Conservation (phyloP, 2,888 invertebrate species). For the Dugesia japonica region DNA sequence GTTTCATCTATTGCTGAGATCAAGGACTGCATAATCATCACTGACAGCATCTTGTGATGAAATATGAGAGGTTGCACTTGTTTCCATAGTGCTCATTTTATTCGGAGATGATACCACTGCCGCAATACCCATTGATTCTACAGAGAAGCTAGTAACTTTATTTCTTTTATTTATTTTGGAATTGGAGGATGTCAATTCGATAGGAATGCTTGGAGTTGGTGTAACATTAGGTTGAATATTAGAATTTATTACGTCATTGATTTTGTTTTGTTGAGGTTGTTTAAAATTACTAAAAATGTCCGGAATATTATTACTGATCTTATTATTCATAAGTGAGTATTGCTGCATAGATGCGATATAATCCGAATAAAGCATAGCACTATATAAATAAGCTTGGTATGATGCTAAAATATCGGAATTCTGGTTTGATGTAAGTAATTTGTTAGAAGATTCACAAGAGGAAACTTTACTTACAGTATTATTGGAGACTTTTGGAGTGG, state of each 20-base stretch:
- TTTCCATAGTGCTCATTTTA: slow-evolving; percentile 36
- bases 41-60: neutral
- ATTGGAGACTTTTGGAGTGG: neutral
- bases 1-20: slow-evolving; percentile 30
- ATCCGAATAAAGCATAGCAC: slow-evolving; percentile 9
- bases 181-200: neutral
- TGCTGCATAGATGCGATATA: neutral
- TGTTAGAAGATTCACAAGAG: neutral
- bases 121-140: slow-evolving; percentile 2
- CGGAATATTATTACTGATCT: neutral
- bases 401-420: neutral
- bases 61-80: slow-evolving; percentile 24
- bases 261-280: neutral
- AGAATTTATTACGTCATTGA: neutral
- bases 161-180: neutral
- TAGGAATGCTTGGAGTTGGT: neutral
- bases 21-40: slow-evolving; percentile 30
- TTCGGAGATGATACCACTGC: slow-evolving; percentile 27
- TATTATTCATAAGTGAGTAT: neutral
- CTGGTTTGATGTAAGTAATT: neutral
- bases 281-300: neutral
- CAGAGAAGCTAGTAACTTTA: neutral
- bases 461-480: neutral
- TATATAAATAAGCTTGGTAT: neutral
- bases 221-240: neutral